Conservation (phyloP, 2,888 invertebrate genomes). For the Sabellastarte sp. region DNA sequence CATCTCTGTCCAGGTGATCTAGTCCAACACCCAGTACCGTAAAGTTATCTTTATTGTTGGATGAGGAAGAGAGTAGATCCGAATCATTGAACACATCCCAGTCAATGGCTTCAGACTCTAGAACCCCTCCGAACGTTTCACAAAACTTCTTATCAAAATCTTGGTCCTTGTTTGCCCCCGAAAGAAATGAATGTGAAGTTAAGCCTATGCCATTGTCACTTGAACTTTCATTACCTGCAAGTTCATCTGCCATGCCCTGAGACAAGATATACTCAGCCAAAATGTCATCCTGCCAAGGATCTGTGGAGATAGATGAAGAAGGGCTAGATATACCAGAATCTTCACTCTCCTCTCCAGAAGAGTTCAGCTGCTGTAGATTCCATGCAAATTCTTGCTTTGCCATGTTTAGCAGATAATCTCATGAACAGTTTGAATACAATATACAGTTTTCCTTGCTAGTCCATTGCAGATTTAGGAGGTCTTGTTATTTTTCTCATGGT, state of each 20-base stretch:
- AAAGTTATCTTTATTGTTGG: no score
- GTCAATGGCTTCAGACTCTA: not conserved
- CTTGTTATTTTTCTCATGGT: no score
- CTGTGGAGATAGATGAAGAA: not conserved
- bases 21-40: not conserved
- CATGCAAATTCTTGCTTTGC: no score
- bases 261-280: not conserved
- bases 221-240: not conserved
- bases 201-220: no score
- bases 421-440: no score
- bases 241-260: not conserved
- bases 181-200: no score
- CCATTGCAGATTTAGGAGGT: no score
- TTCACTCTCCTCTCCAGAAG: slow-evolving; percentile 1
- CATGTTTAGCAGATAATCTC: no score
- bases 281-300: not conserved
- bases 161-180: no score
- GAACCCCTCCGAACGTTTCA: not conserved
- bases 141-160: no score
- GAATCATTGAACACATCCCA: not conserved
- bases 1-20: not conserved
- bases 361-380: not conserved
- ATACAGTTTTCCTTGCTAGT: no score
- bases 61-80: not conserved
- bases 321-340: not conserved